Evolutionary conservation across 2,888 invertebrate genomes (phyloP).

Genomic region (Maniola hyperantus): DNA sequence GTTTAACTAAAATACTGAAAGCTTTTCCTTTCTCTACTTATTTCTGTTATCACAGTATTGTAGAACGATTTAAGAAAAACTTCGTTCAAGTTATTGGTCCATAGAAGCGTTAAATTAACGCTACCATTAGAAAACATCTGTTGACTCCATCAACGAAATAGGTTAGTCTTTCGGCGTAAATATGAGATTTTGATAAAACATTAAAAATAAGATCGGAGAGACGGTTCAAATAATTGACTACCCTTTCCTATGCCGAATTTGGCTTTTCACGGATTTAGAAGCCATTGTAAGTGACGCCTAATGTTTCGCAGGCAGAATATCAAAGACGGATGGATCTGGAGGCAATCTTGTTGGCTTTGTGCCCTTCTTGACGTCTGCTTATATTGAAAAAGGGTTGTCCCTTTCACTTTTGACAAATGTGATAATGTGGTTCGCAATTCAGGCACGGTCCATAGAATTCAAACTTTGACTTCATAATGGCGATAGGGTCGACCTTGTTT

Average conservation of each 20-base stretch:
- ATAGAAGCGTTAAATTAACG: background rate
- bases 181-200: constrained; percentile 8
- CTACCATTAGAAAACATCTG: background rate
- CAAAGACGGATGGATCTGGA: constrained; percentile 29
- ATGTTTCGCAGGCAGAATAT: constrained; percentile 28
- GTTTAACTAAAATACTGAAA: background rate
- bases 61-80: background rate
- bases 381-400: constrained; percentile 20
- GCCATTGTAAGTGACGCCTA: constrained; percentile 16
- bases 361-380: constrained; percentile 28
- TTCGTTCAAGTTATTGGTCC: background rate
- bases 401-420: constrained; percentile 39
- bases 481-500: no score
- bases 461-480: background rate
- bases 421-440: constrained; percentile 22
- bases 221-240: constrained; percentile 1
- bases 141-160: constrained; percentile 10
- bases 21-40: background rate
- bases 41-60: background rate
- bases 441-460: background rate
- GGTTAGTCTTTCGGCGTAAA: constrained; percentile 7
- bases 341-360: constrained; percentile 39
- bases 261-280: constrained; percentile 15
- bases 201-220: constrained; percentile 6
- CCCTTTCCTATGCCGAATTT: constrained; percentile 9